Base-by-base conservation (phyloP, 2,113 vertebrate species). In the Aix galericulata region DNA sequence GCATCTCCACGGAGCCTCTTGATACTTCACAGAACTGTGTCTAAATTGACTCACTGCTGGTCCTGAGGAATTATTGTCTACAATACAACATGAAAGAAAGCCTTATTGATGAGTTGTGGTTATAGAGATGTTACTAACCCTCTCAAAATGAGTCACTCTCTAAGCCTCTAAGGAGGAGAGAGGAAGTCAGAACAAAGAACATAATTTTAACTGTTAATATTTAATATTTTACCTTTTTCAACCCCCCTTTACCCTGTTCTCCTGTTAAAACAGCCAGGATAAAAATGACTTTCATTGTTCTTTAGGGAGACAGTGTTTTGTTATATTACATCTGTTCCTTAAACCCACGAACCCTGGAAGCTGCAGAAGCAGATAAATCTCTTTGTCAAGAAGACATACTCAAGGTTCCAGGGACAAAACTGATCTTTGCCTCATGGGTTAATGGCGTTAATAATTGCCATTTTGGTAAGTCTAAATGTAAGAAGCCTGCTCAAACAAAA, bases 361-460 rank as follows among this genome's bases (percentile, higher is more conserved):
- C n/a, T 5, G 0, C 64, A 66, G 75, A 71, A 68, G 40, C 46
- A 95, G 77, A 95, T 97, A 96, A 97, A 97, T 97, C 89, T 93
- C 75, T 91, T 82, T 97, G 88, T 96, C 94, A 89, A 52, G 72
- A 83, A 90, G 81, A 94, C 73, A 62, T 69, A 73, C 42, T 90
- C 64, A 50, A 44, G 76, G 76, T 97, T 96, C 75, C 59, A 78
- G 88, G 86, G 80, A 94, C 88, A 94, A 52, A 97, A 90, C 92
- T 96, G 84, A 96, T 98, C 94, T 97, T 95, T 87, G 85, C 93
- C 91, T 96, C 80, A 27, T 89, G 81, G 86, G 91, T 97, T 95
- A 97, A 94, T 95, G 55, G 80, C 90, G 96, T 95, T 95, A 96
- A 96, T 97, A 96, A 97, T 97, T 97, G 91, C 81, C 94, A 78